Percentiles rank a stretch among this genome's conserved stretches.
These are phyloP conservation scores for Phalacrocorax carbo DNA, from an alignment of 2,113 vertebrate genomes.

Conservation along the genomic window DNA sequence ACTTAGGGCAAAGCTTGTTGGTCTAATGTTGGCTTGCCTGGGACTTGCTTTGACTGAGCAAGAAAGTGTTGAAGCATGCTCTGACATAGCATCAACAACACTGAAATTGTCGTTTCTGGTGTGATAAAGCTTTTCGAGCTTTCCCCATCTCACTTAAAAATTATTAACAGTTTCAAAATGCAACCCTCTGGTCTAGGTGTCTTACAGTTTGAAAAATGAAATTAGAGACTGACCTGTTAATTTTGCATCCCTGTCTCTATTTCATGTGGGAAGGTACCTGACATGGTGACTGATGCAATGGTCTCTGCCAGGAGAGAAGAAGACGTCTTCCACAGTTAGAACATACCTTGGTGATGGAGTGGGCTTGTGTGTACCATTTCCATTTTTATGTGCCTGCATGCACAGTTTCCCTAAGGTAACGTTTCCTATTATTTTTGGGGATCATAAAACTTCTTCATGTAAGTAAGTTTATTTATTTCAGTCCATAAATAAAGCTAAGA, in stretches of 20 bases:
- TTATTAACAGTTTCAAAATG: not conserved
- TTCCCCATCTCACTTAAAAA: not conserved
- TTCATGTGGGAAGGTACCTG: not conserved
- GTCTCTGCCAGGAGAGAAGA: not conserved
- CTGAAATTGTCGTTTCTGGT: not conserved
- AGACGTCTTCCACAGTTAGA: not conserved
- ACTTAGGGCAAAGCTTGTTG: not conserved
- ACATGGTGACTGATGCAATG: not conserved
- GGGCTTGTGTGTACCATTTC: not conserved
- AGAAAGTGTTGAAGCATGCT: not conserved
- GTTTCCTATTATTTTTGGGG: conserved; percentile 38
- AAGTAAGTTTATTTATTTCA: conserved; percentile 37
- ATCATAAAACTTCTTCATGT: conserved; percentile 31
- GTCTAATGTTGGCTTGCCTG: not conserved
- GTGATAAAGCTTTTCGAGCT: not conserved
- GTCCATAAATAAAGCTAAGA: conserved; percentile 31
- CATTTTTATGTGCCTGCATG: conserved; percentile 20
- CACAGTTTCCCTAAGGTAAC: conserved; percentile 45
- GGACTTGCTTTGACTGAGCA: not conserved
- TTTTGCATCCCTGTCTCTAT: not conserved
- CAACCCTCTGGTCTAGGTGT: not conserved
- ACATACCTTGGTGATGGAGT: not conserved
- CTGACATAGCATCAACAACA: not conserved
- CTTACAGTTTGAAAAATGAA: not conserved
- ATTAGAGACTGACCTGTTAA: not conserved